Percentiles rank a stretch among this genome's conserved stretches.
Conservation (phyloP, 2,113 vertebrate genomes). For the Hemichromis elongatus region DNA sequence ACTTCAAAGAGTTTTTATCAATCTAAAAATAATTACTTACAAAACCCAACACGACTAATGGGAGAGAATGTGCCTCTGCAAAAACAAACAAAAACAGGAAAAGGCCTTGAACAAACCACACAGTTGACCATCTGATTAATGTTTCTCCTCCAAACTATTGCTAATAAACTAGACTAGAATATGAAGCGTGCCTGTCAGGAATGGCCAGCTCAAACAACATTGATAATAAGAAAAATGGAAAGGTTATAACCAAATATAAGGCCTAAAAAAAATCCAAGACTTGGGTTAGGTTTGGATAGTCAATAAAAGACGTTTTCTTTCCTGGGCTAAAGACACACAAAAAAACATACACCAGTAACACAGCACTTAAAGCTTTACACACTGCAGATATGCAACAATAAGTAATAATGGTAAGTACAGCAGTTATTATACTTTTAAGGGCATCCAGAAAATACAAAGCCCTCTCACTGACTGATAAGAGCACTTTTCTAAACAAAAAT, state of each 20-base stretch:
- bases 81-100: not conserved
- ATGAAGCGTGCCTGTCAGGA: not conserved
- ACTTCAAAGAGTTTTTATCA: not conserved
- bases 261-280: not conserved
- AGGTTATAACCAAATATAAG: not conserved
- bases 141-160: not conserved
- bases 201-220: not conserved
- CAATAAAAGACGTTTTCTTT: fast-evolving
- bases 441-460: not conserved
- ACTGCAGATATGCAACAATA: not conserved
- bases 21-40: not conserved
- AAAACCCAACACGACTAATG: not conserved
- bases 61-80: not conserved
- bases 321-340: not conserved
- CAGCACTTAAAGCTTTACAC: not conserved
- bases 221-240: not conserved
- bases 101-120: not conserved
- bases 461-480: not conserved
- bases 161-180: not conserved
- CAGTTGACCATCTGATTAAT: not conserved
- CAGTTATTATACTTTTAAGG: not conserved
- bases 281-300: not conserved
- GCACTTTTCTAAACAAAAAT: not conserved
- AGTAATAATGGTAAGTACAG: not conserved
- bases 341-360: not conserved